Evolutionary conservation across 35 echinoderm and acorn worm genomes (phyloP), one percentile per base, ranked within the genome.

Genomic region (Lytechinus pictus): DNA sequence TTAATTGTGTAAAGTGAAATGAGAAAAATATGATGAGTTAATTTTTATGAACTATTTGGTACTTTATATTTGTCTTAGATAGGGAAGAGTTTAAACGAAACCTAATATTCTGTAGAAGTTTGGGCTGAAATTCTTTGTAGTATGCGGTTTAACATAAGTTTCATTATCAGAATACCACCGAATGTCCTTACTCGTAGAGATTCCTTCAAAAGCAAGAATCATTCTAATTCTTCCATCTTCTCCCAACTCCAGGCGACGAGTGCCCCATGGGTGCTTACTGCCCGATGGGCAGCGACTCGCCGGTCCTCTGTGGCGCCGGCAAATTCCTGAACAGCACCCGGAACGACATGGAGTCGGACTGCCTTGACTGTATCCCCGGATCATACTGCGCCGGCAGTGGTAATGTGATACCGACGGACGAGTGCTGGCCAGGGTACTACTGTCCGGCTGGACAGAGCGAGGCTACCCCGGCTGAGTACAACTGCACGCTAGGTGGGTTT

Each of bases 221-320:
- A 2, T 9, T 91, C 54, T 51, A 53, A 14, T 16, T 14, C 11
- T 52, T 53, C 13, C 28, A 87, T 89, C 10, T 61, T 86, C 27
- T 94, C 54, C 54, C 28, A 27, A 0, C 89, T 55, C 4, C 66
- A 98, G 97, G 98, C 94, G 94, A 99, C 87, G 60, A 93, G 27
- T 99, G 98, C 66, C 98, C 98, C 24, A 92, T 94, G 96, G 98
- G 98, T 24, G 94, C 96, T 33, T 97, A 95, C 97, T 99, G 98
- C 93, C 98, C 98, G 19, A 61, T 52, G 56, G 96, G 89, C 12
- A 99, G 98, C 66, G 94, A 86, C 93, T 97, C 98, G 0, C 97
- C 97, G 3, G 56, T 87, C 79, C 96, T 99, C 16, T 99, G 98
- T 27, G 95, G 95, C 53, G 61, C 98, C 55, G 98, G 98, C 79